Evolutionary conservation across 2,888 invertebrate genomes (phyloP), one percentile per base, ranked within the genome.

Genomic region (Adelphocoris suturalis): DNA sequence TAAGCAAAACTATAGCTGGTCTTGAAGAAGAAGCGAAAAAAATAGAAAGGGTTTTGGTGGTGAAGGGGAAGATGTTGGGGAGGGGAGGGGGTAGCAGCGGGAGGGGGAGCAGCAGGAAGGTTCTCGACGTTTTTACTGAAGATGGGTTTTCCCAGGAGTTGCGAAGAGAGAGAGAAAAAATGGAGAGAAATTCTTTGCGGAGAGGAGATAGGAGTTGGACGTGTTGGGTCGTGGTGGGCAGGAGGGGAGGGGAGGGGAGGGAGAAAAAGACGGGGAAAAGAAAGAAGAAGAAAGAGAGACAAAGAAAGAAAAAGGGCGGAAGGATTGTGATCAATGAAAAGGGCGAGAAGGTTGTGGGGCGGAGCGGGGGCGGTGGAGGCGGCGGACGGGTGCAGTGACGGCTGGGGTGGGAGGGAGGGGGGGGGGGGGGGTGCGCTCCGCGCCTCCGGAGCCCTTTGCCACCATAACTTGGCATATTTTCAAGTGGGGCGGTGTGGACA

Each of bases 291-390:
- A 57, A 47, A 76, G 52, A 47, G 80, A 88, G 19, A 55, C 27
- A 48, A 89, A 68, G 68, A 61, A 78, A 46, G 47, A 80, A 76
- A 89, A 82, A 81, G 81, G 80, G 89, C 61, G 82, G 82, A 89
- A 82, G 82, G 81, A 89, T 89, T 81, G 81, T 89, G 89, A 89
- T 89, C 89, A 89, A 89, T 89, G 89, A 89, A 89, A 89, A 89
- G 89, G 52, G 55, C 48, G 86, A 75, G 85, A 27, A 14, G 57
- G 85, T 37, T 61, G 85, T 0, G 23, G 52, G 23, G 23, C 48
- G 23, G 46, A 48, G 81, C 13, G 78, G 37, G 27, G 37, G 23
- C 13, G 89, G 48, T 27, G 23, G 86, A 68, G 84, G 23, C 12
- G 55, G 84, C 12, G 27, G 84, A 0, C 5, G 75, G 75, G 11